Evolutionary conservation across 2,113 vertebrate species (phyloP).

Genomic region (Mesembrinibis cayennensis): DNA sequence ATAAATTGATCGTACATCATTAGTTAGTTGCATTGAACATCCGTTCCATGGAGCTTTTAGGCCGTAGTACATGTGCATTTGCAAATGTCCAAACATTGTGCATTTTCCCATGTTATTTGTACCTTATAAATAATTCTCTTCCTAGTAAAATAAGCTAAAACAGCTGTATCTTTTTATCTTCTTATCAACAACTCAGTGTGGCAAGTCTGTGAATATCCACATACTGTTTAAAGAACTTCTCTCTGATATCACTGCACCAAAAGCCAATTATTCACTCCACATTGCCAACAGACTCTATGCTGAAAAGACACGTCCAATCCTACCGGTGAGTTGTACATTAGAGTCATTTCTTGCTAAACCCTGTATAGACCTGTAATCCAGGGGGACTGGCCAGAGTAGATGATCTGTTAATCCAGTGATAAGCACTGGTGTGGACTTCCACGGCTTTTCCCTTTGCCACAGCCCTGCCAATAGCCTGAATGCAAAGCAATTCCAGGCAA

Average conservation of each 20-base stretch:
- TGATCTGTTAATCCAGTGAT: neutral
- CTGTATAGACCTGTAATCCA: neutral
- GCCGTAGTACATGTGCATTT: neutral
- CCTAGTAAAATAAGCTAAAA: neutral
- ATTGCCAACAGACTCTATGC: conserved; percentile 48
- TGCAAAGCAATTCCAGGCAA: neutral
- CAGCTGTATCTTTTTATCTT: neutral
- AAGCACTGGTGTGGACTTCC: neutral
- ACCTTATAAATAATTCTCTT: neutral
- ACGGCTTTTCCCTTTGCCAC: neutral
- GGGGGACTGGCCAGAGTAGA: neutral
- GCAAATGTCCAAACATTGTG: neutral
- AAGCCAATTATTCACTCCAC: neutral
- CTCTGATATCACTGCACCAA: conserved; percentile 17
- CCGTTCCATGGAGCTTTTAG: neutral
- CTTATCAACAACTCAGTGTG: neutral
- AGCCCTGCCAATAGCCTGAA: neutral
- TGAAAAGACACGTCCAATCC: conserved; percentile 14
- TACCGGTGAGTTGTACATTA: conserved; percentile 40
- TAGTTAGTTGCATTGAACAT: neutral
- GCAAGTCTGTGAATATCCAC: conserved; percentile 42
- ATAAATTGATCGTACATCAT: neutral
- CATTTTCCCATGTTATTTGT: neutral
- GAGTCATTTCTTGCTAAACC: neutral
- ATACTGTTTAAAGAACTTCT: conserved; percentile 22